Base-by-base conservation (phyloP, 2,113 vertebrate species). In the Syrmaticus mikado region DNA sequence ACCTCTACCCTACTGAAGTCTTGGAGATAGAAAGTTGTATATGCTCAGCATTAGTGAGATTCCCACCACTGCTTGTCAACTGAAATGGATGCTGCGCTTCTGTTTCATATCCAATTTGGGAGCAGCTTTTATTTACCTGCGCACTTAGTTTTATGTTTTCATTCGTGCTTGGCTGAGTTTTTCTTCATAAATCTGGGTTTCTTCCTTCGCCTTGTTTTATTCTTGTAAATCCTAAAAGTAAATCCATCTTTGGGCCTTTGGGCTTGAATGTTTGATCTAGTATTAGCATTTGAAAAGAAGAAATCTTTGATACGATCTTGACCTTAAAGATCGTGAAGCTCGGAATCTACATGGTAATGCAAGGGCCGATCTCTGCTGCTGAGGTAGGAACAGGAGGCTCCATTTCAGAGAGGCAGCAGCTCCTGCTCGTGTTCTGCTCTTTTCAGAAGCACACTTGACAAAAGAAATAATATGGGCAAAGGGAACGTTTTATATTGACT, bases 311-410 rank as follows among this genome's bases (percentile, higher is more conserved):
- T 95, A 84, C 38, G 41, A 77, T 93, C 94, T 94, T 97, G 93
- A 97, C 94, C 95, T 97, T 95, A 96, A 96, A 81, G 82, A 95
- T 94, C 97, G 95, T 94, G 89, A 94, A 97, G 92, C 91, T 96
- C 74, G 75, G 11, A 84, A 94, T 95, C 87, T 97, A 79, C 88
- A 88, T 95, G 62, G 30, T 95, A 89, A 94, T 93, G 91, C 90
- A 92, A 94, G 78, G 79, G 46, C 22, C 62, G 28, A 85, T 92
- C 89, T 82, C 64, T 85, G 4, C 67, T 85, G 75, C 89, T 94
- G 85, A 95, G 90, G 61, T 94, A 94, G 82, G 46, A 79, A 46
- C 41, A 12, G 28, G 8, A 36, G 36, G 70, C 38, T 87, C 79
- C 22, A 28, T 94, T 80, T 34, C 46, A 92, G 61, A 74, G 68